These are phyloP conservation scores for Meleagris gallopavo DNA, from an alignment of 2,113 vertebrate species.

Conservation along the genomic window DNA sequence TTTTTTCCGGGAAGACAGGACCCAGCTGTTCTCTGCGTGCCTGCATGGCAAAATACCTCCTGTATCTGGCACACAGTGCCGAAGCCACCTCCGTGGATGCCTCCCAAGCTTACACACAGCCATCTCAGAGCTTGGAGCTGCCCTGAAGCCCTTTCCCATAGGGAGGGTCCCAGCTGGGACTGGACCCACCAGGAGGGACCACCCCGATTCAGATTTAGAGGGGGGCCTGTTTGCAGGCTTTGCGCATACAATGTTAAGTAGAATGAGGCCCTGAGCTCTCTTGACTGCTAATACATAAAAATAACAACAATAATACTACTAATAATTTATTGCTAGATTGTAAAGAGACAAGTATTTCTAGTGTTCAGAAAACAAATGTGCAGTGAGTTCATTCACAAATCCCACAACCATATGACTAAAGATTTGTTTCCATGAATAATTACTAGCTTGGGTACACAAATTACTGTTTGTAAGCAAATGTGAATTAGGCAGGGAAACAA, in stretches of 20 bases:
- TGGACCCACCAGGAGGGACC: conserved; percentile 10
- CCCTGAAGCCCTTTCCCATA: background rate
- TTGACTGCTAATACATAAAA: conserved; percentile 26
- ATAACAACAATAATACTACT: conserved; percentile 35
- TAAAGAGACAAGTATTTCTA: conserved; percentile 17
- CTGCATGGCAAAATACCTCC: conserved; percentile 8
- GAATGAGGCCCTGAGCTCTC: conserved; percentile 9
- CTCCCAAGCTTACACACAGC: fast-evolving
- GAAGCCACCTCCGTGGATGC: background rate
- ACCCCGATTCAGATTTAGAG: conserved; percentile 31
- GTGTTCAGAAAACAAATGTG: background rate
- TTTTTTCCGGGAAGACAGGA: conserved; percentile 44
- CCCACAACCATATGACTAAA: background rate
- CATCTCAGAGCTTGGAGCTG: background rate
- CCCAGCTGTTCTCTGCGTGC: conserved; percentile 60
- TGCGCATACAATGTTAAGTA: background rate
- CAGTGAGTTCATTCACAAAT: conserved; percentile 17
- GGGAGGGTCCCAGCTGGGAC: background rate
- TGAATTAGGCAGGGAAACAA: conserved; percentile 24
- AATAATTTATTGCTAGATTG: conserved; percentile 14
- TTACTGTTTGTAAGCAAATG: background rate
- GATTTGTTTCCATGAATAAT: conserved; percentile 5
- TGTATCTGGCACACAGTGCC: background rate
- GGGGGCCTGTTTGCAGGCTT: background rate
- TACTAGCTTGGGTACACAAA: conserved; percentile 19